Conservation (phyloP, 1,140 invertebrate species). For the Paramacrobiotus metropolitanus region DNA sequence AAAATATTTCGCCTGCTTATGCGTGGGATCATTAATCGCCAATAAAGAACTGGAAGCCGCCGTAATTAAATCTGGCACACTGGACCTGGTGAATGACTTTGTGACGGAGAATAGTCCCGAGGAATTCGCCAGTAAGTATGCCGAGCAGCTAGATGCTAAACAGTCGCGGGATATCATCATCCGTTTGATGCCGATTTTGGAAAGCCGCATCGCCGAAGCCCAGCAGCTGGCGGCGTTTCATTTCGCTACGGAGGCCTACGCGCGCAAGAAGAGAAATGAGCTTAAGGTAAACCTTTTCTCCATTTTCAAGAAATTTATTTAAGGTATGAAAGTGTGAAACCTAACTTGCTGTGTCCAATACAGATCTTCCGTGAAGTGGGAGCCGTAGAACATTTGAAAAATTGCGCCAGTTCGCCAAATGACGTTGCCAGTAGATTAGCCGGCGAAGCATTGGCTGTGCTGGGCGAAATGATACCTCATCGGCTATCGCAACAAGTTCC, state of each 20-base stretch:
- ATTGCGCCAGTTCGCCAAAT: constrained; percentile 88
- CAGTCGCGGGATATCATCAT: constrained; percentile 27
- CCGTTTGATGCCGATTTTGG: constrained; percentile 74
- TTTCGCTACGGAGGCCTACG: constrained; percentile 96
- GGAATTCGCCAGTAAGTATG: constrained; percentile 47
- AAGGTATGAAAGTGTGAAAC: too few species aligned
- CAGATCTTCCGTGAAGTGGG: constrained; percentile 74
- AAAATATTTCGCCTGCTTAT: constrained; percentile 92
- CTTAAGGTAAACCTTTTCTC: constrained; percentile 13
- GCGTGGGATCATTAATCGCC: constrained; percentile 81
- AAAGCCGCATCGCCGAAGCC: constrained; percentile 81
- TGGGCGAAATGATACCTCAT: constrained; percentile 88
- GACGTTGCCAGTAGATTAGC: constrained; percentile 92
- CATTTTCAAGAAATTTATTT: background rate
- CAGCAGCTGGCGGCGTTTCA: constrained; percentile 91
- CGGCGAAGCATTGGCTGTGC: constrained; percentile 71
- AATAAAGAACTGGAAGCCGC: constrained; percentile 95
- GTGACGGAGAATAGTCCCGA: constrained; percentile 74
- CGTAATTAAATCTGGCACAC: constrained; percentile 74
- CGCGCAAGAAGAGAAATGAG: constrained; percentile 40
- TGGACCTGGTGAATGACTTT: constrained; percentile 88
- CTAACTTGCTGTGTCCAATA: too few species aligned
- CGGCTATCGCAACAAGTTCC: constrained; percentile 93
- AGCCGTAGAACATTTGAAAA: constrained; percentile 79
- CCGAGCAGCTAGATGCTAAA: background rate